phyloP scores from a whole-genome alignment of 2,113 vertebrate species.

The Ia io region DNA sequence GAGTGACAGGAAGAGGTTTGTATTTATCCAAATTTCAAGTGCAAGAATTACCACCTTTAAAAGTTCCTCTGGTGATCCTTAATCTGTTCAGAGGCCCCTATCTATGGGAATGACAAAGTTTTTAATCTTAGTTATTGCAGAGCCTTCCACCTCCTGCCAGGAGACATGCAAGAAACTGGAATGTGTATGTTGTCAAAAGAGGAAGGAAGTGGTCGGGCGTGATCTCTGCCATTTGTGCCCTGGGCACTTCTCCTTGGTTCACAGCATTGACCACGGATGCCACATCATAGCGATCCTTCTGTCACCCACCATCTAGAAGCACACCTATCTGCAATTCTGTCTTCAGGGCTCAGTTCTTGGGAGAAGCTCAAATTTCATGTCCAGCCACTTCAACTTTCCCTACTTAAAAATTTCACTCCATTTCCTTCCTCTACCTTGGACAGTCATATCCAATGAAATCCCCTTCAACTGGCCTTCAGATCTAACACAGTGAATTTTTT shows the following conservation, averaged over 20 bases:
- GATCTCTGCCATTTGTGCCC: background rate
- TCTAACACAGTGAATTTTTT: background rate
- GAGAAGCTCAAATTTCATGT: background rate
- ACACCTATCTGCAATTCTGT: background rate
- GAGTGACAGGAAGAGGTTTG: background rate
- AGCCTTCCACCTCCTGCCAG: background rate
- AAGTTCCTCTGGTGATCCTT: background rate
- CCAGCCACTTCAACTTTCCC: background rate
- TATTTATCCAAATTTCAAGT: background rate
- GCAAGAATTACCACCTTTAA: background rate
- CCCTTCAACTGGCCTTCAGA: background rate
- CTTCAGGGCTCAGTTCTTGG: background rate
- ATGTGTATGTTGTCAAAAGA: background rate
- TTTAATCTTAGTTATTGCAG: background rate
- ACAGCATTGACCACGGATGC: background rate
- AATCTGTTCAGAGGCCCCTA: background rate
- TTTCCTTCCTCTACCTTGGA: rapidly evolving
- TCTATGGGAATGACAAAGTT: background rate
- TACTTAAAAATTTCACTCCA: background rate
- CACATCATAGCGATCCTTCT: background rate
- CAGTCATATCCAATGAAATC: background rate
- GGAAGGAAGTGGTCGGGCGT: background rate
- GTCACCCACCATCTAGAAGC: background rate
- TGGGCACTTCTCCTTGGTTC: background rate
- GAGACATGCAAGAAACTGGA: background rate